A percentile compares a stretch with the other conserved stretches of the same genome.
phyloP scores from a whole-genome alignment of 2,113 vertebrate species.

The Dicentrarchus labrax region DNA sequence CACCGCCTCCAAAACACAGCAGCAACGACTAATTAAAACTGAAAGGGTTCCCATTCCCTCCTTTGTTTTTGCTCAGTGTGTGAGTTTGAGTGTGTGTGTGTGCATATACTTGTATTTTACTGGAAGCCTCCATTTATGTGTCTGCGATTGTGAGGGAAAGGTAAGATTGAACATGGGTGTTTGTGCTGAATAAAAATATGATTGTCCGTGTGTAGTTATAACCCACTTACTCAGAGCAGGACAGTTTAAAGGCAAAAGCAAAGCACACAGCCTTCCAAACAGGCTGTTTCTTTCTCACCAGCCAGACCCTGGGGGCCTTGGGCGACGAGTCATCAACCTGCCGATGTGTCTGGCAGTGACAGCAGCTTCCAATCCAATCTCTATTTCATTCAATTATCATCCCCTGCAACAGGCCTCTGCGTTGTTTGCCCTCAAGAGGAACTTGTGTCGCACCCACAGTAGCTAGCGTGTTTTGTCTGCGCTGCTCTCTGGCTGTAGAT shows the following conservation, averaged over 20 bases:
- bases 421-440: constrained; percentile 67
- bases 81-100: constrained; percentile 39
- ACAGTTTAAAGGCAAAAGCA: constrained; percentile 57
- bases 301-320: constrained; percentile 52
- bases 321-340: constrained; percentile 71
- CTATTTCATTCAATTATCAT: constrained; percentile 81
- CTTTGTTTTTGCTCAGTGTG: constrained; percentile 73
- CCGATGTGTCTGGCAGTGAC: constrained; percentile 76
- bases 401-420: constrained; percentile 67
- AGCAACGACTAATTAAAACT: constrained; percentile 81
- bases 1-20: constrained; percentile 78
- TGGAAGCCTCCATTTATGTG: constrained; percentile 38
- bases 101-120: constrained; percentile 33
- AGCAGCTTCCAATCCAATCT: constrained; percentile 78
- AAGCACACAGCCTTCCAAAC: constrained; percentile 44
- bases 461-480: constrained; percentile 36
- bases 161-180: not conserved
- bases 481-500: constrained; percentile 31
- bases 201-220: constrained; percentile 27
- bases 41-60: constrained; percentile 72
- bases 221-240: constrained; percentile 26
- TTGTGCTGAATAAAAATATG: constrained; percentile 28
- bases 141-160: constrained; percentile 18
- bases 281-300: constrained; percentile 58
- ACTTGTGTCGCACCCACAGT: constrained; percentile 51